Evolutionary conservation across 2,888 invertebrate genomes (phyloP), one percentile per base, ranked within the genome.

Genomic region (Argynnis bischoffii): DNA sequence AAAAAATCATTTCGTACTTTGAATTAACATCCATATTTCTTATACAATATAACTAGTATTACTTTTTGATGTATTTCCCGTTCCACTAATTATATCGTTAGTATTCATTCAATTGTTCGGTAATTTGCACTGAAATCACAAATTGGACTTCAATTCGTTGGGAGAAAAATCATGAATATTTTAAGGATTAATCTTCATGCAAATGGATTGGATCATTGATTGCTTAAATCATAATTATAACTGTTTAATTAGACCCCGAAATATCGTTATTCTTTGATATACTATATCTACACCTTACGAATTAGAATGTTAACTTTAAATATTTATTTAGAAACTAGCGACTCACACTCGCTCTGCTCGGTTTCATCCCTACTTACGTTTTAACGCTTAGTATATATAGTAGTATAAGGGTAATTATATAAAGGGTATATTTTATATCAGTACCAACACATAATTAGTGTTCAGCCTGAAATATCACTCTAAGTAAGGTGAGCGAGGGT

Each of bases 111-210:
- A 51, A 65, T 59, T 59, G 51, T 65, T 57, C 57, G 26, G 13
- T 56, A 53, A 65, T 53, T 59, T 47, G 46, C 31, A 26, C 57
- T 54, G 53, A 65, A 65, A 59, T 53, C 46, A 57, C 53, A 65
- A 64, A 64, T 51, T 64, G 26, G 53, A 47, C n/a, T 51, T 53
- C 65, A 18, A 59, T 53, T 65, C 16, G 4, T 47, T 53, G 14
- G 5, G 51, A 65, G 53, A 65, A 65, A 65, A 65, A 57, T 65
- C 47, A 65, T 65, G 53, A 65, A 65, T 59, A 57, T 59, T 65
- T 57, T 59, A 65, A 46, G 15, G 31, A 53, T 59, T 65, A 59
- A 53, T 59, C 53, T 53, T 59, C 26, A 53, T 59, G 51, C 46
- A 54, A 64, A 51, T 50, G 56, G 35, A 51, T 57, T 35, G 26